These are phyloP conservation scores for Zoanthus sociatus DNA, from an alignment of 92 coral and sea anemone species.

Conservation along the genomic window DNA sequence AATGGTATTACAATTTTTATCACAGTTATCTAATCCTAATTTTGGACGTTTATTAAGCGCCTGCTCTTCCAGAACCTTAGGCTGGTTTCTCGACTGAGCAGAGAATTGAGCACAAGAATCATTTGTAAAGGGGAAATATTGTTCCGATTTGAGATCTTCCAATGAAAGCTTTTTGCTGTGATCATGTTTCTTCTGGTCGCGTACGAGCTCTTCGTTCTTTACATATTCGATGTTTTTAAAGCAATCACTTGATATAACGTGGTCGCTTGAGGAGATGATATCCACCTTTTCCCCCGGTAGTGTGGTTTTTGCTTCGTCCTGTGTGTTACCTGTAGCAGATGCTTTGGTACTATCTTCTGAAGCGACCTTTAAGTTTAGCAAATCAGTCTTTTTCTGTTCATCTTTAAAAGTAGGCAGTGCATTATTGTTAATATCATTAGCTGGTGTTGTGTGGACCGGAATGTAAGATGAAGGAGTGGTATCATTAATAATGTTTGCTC, in stretches of 20 bases:
- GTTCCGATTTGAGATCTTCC: conserved; percentile 33
- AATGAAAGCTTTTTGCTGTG: conserved; percentile 17
- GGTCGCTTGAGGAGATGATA: background rate
- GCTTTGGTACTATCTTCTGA: background rate
- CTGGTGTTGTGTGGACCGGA: conserved; percentile 10
- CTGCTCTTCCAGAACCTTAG: conserved; percentile 4
- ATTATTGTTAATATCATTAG: conserved; percentile 35
- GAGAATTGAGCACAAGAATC: conserved; percentile 11
- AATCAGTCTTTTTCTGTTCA: background rate
- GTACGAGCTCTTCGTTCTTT: background rate
- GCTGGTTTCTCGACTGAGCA: background rate
- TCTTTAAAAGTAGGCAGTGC: background rate
- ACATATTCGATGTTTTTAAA: background rate
- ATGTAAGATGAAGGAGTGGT: conserved; percentile 7
- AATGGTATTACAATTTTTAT: background rate
- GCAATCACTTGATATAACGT: background rate
- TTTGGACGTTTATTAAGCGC: background rate
- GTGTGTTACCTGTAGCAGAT: background rate
- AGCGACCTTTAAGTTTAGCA: background rate
- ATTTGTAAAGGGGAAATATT: conserved; percentile 29
- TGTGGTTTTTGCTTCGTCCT: background rate
- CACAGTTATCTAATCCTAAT: background rate
- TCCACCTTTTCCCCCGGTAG: background rate
- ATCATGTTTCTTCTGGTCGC: background rate
- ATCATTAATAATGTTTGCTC: conserved; percentile 68